Base-by-base conservation (phyloP, 2,888 invertebrate genomes). In the Chydorus sphaericus region DNA sequence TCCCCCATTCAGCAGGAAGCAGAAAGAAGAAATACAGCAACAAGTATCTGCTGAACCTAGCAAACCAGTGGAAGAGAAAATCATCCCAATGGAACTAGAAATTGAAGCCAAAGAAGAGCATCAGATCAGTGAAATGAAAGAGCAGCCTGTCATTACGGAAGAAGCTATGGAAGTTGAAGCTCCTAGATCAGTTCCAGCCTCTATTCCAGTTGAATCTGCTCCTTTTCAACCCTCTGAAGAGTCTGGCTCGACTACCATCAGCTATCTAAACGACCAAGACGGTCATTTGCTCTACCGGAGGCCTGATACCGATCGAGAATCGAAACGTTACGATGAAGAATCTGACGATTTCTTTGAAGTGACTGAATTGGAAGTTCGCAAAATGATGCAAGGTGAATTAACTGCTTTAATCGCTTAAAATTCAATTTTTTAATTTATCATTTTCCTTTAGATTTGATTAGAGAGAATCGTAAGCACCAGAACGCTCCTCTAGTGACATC, bases 311-410 rank as follows among this genome's bases (percentile, higher is more conserved):
- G 18, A 18, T 44, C n/a, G 26, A 4, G 28, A 10, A 16, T 39
- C 44, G 23, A 44, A 4, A 23, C 26, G 20, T 20, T 10, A 20
- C 18, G 4, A 36, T 14, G 55, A 55, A 20, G 37, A 38, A 30
- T 33, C 55, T 6, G 48, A 48, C 23, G 48, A 55, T 30, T 55
- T 55, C 31, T 55, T 55, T n/a, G 55, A 55, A 23, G 28, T 55
- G 11, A 55, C 55, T 4, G 49, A 38, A 10, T 33, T 49, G 16
- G 55, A 55, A 7, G 48, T 49, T 16, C 48, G 48, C 4, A 31
- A n/a, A 18, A 18, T 55, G 48, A 37, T 49, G 23, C 28, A 23
- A 11, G n/a, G n/a, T n/a, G n/a, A n/a, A n/a, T n/a, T n/a, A n/a
- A n/a, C n/a, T n/a, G n/a, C n/a, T n/a, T n/a, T n/a, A n/a, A n/a